phyloP scores from a whole-genome alignment of 1,140 invertebrate species.

The Aphelenchoides fujianensis region DNA sequence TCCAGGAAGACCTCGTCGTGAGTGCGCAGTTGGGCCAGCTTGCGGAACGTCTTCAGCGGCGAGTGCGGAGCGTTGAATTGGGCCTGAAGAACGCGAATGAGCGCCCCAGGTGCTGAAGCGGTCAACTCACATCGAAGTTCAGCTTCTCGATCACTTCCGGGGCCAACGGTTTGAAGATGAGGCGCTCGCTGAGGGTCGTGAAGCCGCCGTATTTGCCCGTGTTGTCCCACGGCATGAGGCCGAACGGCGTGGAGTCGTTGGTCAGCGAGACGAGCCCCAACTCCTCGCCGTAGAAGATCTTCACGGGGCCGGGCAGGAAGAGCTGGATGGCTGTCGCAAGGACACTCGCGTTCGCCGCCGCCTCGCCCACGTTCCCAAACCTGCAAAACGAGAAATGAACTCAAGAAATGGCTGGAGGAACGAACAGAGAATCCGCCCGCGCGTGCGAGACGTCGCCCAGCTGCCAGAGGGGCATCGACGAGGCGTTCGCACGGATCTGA shows the following conservation, averaged over 20 bases:
- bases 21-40: slow-evolving; percentile 12
- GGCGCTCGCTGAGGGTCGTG: slow-evolving; percentile 7
- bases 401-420: not conserved
- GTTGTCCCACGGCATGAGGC: slow-evolving; percentile 10
- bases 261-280: not conserved
- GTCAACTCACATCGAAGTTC: slow-evolving; percentile 24
- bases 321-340: slow-evolving; percentile 11
- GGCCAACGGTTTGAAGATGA: slow-evolving; percentile 19
- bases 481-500: slow-evolving; percentile 1
- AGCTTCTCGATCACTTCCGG: not conserved
- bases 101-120: too few relatives aligned
- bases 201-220: slow-evolving; percentile 13
- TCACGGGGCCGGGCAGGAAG: slow-evolving; percentile 8
- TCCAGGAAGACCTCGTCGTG: slow-evolving; percentile 28
- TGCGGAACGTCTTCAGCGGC: slow-evolving; percentile 8
- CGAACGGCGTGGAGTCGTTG: not conserved
- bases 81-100: slow-evolving; percentile 5
- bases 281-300: slow-evolving; percentile 26
- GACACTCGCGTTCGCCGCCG: slow-evolving; percentile 4
- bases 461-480: slow-evolving; percentile 15
- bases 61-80: slow-evolving; percentile 20
- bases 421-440: not conserved
- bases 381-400: not conserved
- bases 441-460: slow-evolving; percentile 10
- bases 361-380: not conserved